These are phyloP conservation scores for Drosophila serrata DNA, from an alignment of 1,140 invertebrate species.

Conservation along the genomic window DNA sequence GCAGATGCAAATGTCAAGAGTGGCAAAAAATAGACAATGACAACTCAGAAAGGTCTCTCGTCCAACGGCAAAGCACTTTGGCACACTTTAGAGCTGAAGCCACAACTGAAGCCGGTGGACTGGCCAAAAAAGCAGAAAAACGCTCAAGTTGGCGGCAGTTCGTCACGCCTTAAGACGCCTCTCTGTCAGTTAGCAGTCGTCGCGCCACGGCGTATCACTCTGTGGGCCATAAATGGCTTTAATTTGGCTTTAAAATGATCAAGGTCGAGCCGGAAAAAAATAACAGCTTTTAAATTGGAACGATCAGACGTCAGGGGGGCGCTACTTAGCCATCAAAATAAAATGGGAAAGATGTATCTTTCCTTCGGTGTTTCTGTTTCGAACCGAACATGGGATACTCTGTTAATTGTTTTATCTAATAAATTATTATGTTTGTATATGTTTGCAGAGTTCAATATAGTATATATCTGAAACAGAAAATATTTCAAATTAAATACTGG, in stretches of 20 bases:
- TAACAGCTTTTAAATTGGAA: slow-evolving; percentile 52
- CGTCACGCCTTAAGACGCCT: slow-evolving; percentile 77
- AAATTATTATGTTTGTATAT: not conserved
- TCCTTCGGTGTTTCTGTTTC: not conserved
- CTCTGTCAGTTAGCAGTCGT: slow-evolving; percentile 68
- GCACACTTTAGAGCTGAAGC: slow-evolving; percentile 70
- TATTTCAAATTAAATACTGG: not conserved
- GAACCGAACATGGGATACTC: slow-evolving; percentile 2
- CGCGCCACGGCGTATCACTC: slow-evolving; percentile 58
- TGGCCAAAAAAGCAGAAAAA: slow-evolving; percentile 18
- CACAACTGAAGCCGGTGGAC: slow-evolving; percentile 27
- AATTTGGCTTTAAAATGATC: slow-evolving; percentile 65
- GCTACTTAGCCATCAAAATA: slow-evolving; percentile 34
- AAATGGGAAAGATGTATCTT: slow-evolving; percentile 39
- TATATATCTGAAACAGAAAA: no score
- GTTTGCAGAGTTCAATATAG: no score
- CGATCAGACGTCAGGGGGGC: slow-evolving; percentile 31
- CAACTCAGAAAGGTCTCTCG: slow-evolving; percentile 70
- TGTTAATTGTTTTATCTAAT: not conserved
- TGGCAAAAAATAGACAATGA: slow-evolving; percentile 76
- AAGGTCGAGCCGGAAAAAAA: slow-evolving; percentile 46
- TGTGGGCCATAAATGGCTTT: slow-evolving; percentile 76
- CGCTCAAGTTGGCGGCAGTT: slow-evolving; percentile 70
- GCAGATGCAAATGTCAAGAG: slow-evolving; percentile 75
- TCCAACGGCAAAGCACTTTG: slow-evolving; percentile 72